Evolutionary conservation across 2,113 vertebrate genomes (phyloP), one percentile per base, ranked within the genome.

Genomic region (Spheniscus mendiculus): DNA sequence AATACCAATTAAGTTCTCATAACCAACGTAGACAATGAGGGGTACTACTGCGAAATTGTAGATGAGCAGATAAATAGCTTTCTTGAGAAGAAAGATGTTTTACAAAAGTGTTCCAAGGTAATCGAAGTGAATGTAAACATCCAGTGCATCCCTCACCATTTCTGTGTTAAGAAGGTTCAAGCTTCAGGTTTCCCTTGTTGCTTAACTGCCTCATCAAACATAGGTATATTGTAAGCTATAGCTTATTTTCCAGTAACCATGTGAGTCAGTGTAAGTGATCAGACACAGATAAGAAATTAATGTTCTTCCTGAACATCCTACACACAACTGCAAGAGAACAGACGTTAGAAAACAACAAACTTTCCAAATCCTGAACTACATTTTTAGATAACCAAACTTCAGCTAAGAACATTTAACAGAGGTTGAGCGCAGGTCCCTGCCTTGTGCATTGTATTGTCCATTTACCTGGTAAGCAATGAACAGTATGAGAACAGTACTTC

Each of bases 251-350:
- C 84, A 36, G 89, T 69, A 94, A 44, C 42, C 12, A 34, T 65
- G 32, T 93, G 93, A 97, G 93, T 85, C 96, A 95, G 40, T 19
- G 25, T 45, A 87, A 93, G 70, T 45, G 78, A 90, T 82, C 72
- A 59, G 89, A 45, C 69, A 21, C 6, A 62, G 81, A 58, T 62
- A 69, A 88, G 49, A 22, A 25, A 56, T 84, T 84, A 6, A 5
- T 3, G 8, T 65, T 93, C 69, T 78, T 96, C 59, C 55, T 74
- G 50, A 62, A 70, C 4, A 6, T 38, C 89, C 63, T 66, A 81
- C 0, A 0, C 45, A 53, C 58, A 78, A 21, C 38, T 38, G 50
- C 15, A 67, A 66, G 50, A 71, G 29, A 92, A 30, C 21, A 86
- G 71, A 83, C 40, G 15, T 47, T 73, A 65, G 76, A 86, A 88